A percentile compares a stretch with the other conserved stretches of the same genome.
Conservation (phyloP, 2,797 vertebrate genomes). For the Clarias platycephalus region DNA sequence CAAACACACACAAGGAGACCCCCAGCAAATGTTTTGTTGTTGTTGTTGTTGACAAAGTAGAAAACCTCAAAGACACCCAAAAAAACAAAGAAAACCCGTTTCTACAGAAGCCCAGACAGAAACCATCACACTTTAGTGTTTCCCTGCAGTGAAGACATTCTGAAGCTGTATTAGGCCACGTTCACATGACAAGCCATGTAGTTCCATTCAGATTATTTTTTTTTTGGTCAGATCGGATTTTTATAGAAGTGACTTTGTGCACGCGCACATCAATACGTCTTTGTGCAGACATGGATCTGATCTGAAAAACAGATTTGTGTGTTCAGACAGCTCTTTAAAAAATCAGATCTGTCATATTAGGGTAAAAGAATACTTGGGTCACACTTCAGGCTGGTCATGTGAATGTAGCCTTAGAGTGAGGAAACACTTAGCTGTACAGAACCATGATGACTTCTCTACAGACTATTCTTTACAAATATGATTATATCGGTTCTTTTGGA, state of each 20-base stretch:
- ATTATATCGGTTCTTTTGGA: neutral
- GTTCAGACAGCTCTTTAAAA: too few species aligned
- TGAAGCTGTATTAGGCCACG: neutral
- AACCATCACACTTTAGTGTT: neutral
- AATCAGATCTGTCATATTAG: too few species aligned
- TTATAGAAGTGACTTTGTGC: too few species aligned
- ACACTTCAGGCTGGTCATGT: too few species aligned
- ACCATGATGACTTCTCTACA: neutral
- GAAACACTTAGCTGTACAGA: neutral
- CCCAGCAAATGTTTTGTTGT: neutral
- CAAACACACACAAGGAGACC: conserved; percentile 19
- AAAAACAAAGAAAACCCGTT: neutral
- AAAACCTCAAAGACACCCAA: neutral
- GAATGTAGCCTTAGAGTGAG: neutral
- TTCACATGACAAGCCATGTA: too few species aligned
- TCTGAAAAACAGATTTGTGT: too few species aligned
- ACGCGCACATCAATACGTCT: too few species aligned
- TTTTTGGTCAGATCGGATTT: too few species aligned
- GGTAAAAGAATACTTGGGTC: too few species aligned
- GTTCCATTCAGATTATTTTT: too few species aligned
- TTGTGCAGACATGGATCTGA: too few species aligned
- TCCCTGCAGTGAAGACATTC: neutral
- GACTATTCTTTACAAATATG: neutral
- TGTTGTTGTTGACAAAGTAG: conserved; percentile 20
- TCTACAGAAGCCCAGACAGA: neutral